Percentiles rank a stretch among this genome's conserved stretches.
Evolutionary conservation across 2,888 invertebrate genomes (phyloP).

Genomic region (Oxystoma pomonae): DNA sequence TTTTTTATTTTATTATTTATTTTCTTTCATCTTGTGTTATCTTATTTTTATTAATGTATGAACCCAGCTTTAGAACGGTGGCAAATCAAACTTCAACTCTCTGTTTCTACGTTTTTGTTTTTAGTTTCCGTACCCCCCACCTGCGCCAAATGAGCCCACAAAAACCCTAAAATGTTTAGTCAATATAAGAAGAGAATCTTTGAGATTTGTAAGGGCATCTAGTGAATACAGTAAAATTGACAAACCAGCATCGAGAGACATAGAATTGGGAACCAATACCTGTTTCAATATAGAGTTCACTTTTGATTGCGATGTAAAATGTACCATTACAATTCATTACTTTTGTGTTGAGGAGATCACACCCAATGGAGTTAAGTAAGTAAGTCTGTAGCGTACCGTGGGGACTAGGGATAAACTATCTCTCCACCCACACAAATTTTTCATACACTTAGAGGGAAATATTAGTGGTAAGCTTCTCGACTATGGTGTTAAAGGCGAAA

Average conservation of each 20-base stretch:
- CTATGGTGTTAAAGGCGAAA: too few relatives aligned
- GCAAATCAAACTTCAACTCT: too few relatives aligned
- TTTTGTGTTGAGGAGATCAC: constrained; percentile 93
- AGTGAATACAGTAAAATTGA: constrained; percentile 59
- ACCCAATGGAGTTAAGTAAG: constrained; percentile 79
- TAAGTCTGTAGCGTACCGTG: too few relatives aligned
- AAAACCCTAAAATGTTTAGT: constrained; percentile 94
- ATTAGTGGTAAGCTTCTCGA: too few relatives aligned
- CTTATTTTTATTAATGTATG: too few relatives aligned
- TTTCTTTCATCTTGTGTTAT: too few relatives aligned
- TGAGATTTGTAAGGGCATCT: constrained; percentile 79
- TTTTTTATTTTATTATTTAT: too few relatives aligned
- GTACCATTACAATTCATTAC: constrained; percentile 92
- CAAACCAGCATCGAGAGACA: constrained; percentile 52
- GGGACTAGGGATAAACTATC: too few relatives aligned
- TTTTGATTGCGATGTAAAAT: constrained; percentile 93
- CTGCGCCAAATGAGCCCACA: constrained; percentile 94
- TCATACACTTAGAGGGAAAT: too few relatives aligned
- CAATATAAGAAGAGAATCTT: constrained; percentile 94
- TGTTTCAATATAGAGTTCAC: constrained; percentile 94
- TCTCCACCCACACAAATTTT: too few relatives aligned
- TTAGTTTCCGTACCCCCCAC: constrained; percentile 95
- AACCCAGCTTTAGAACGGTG: too few relatives aligned
- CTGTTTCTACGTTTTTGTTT: constrained; percentile 30
- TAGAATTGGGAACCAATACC: constrained; percentile 60